Base-by-base conservation (phyloP, 37 sponge, comb jelly and placozoan species). In the Bolinopsis microptera region DNA sequence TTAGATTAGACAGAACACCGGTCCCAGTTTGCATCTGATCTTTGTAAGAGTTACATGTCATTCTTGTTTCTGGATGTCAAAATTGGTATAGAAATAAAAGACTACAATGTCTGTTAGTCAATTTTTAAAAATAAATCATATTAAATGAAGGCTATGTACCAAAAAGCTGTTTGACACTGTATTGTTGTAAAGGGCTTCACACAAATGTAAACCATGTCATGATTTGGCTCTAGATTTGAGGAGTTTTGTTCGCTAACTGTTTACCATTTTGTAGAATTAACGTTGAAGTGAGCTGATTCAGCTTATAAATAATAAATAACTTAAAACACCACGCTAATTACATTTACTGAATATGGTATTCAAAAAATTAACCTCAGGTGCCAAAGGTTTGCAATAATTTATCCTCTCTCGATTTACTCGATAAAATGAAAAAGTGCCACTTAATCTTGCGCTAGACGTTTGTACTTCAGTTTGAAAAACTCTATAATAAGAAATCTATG, bases 291-390 rank as follows among this genome's bases (percentile, higher is more conserved):
- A 72, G 75, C 75, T 72, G 75, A 72, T 72, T 72, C 75, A 72
- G 75, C 75, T 72, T n/a, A 72, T 72, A 72, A 72, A 72, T 72
- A 72, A 72, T 72, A 72, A 72, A 72, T 72, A 23, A 72, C 27
- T 28, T 23, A 72, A 72, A 8, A n/a, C 31, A 3, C 13, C 31
- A 8, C n/a, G n/a, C 61, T 48, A 5, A 48, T 48, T 48, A 13
- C 61, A 48, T 48, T n/a, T n/a, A 5, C 5, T 24, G 18, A 24
- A n/a, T 72, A n/a, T 5, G 31, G 5, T 72, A 3, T 21, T 72
- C 75, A 5, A n/a, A 30, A n/a, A n/a, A 30, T 28, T 72, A 8
- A 30, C 75, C 32, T 24, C 61, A 48, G 61, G 5, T 48, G 61
- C 13, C 13, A n/a, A n/a, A n/a, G n/a, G n/a, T n/a, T n/a, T n/a